Conservation (phyloP, 2,797 vertebrate species). For the Myotis myotis region DNA sequence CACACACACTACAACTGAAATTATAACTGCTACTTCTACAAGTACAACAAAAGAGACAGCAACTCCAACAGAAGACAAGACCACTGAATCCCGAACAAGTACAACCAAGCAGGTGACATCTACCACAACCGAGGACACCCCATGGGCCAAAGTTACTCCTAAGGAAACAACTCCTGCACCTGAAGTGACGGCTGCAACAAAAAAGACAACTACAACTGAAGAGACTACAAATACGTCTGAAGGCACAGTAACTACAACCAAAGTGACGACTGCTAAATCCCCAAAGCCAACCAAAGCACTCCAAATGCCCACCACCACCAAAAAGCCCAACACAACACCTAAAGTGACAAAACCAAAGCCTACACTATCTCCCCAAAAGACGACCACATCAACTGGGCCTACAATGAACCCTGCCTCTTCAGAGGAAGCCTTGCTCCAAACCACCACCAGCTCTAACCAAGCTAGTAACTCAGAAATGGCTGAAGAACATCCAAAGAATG, state of each 20-base stretch:
- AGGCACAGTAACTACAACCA: slow-evolving; percentile 63
- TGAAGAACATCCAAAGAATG: slow-evolving; percentile 58
- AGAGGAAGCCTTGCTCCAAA: background rate
- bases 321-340: slow-evolving; percentile 50
- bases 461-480: slow-evolving; percentile 37
- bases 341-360: slow-evolving; percentile 68
- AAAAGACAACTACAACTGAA: slow-evolving; percentile 55
- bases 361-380: slow-evolving; percentile 6
- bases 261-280: slow-evolving; percentile 65
- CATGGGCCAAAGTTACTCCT: slow-evolving; percentile 37
- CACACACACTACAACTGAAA: background rate
- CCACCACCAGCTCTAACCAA: background rate
- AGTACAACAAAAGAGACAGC: slow-evolving; percentile 6
- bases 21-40: slow-evolving; percentile 23
- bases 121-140: slow-evolving; percentile 55
- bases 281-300: slow-evolving; percentile 67
- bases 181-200: slow-evolving; percentile 63
- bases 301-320: slow-evolving; percentile 53
- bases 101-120: background rate
- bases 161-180: slow-evolving; percentile 55
- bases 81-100: slow-evolving; percentile 39
- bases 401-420: slow-evolving; percentile 33
- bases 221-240: background rate
- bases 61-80: slow-evolving; percentile 36
- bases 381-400: background rate